A percentile compares a stretch with the other conserved stretches of the same genome.
Conservation (phyloP, 2,797 vertebrate species). For the Intellagama lesueurii region DNA sequence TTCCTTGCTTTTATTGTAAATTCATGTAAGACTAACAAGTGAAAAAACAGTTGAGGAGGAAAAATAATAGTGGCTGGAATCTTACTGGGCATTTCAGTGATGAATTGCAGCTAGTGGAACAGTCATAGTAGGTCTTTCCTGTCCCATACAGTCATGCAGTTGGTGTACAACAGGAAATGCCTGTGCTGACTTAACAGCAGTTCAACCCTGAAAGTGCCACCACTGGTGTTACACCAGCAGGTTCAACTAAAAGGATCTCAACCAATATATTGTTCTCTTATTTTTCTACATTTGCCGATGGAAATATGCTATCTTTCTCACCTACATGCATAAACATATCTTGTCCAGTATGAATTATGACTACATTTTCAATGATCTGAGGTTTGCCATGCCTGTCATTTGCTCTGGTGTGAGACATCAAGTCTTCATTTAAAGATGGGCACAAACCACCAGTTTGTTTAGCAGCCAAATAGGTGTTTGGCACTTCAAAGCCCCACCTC, state of each 20-base stretch:
- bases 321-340: not conserved
- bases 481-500: too few relatives aligned
- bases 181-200: too few relatives aligned
- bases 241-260: too few relatives aligned
- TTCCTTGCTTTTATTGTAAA: not conserved
- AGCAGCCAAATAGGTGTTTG: too few relatives aligned
- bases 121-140: too few relatives aligned
- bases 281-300: not conserved
- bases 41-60: not conserved
- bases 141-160: too few relatives aligned
- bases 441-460: too few relatives aligned
- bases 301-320: not conserved
- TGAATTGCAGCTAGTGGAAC: too few relatives aligned
- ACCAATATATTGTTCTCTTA: not conserved
- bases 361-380: conserved; percentile 39
- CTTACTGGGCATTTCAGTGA: too few relatives aligned
- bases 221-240: too few relatives aligned
- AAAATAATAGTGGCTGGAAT: not conserved
- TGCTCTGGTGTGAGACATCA: conserved; percentile 11
- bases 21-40: not conserved
- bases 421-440: conserved; percentile 42
- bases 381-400: conserved; percentile 39
- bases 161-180: too few relatives aligned
- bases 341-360: not conserved
- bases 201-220: too few relatives aligned